Evolutionary conservation across 2,113 vertebrate genomes (phyloP).

Genomic region (Rhombomys opimus): DNA sequence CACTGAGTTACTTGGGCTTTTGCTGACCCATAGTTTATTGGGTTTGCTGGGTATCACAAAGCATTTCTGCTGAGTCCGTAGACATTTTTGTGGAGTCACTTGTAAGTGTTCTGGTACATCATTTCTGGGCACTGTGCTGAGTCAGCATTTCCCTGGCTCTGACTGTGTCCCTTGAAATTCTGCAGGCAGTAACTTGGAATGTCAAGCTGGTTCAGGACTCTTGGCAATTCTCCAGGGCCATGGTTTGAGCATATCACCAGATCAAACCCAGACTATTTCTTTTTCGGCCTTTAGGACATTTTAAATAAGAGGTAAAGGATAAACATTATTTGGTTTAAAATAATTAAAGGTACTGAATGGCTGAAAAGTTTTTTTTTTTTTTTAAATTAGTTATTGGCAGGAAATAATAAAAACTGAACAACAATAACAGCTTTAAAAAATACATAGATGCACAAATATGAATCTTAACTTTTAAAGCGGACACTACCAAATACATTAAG

Average conservation of each 20-base stretch:
- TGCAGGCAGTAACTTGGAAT: background rate
- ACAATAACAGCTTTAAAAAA: slow-evolving; percentile 1
- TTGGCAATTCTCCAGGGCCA: background rate
- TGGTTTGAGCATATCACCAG: background rate
- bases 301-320: background rate
- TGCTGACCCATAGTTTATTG: background rate
- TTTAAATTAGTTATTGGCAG: slow-evolving; percentile 14
- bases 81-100: background rate
- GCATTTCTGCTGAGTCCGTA: background rate
- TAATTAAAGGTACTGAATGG: slow-evolving; percentile 34
- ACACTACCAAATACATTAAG: background rate
- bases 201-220: background rate
- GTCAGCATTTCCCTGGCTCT: background rate
- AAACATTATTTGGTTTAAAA: slow-evolving; percentile 57
- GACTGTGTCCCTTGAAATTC: background rate
- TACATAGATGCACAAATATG: background rate
- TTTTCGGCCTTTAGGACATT: background rate
- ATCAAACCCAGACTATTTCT: background rate
- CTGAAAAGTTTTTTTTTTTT: background rate
- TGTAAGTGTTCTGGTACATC: background rate
- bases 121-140: background rate
- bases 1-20: background rate
- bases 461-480: background rate
- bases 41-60: background rate
- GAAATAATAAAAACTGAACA: background rate